Evolutionary conservation across 53 echinoderm and acorn worm genomes (phyloP).

Genomic region (Pentamera pediparva): DNA sequence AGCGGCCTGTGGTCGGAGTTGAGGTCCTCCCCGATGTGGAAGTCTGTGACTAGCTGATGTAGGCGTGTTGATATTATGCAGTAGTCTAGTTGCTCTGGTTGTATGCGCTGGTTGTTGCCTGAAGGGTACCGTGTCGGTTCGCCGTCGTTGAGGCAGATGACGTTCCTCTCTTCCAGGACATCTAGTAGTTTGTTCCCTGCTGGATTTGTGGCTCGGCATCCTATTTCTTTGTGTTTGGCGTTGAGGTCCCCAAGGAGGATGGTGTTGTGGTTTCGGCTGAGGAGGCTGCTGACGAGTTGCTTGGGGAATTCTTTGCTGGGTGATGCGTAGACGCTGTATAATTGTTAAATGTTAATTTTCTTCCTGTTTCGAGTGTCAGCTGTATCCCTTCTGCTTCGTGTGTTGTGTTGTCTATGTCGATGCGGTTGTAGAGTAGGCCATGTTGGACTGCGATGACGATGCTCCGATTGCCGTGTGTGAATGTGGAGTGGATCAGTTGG

Average conservation of each 20-base stretch:
- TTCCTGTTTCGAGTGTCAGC: background rate
- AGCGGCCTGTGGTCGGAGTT: no score
- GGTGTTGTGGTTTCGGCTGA: background rate
- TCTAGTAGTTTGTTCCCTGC: no score
- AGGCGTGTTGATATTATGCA: no score
- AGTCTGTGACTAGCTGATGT: no score
- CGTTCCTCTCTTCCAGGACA: no score
- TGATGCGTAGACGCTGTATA: background rate
- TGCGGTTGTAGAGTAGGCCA: no score
- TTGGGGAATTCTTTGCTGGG: background rate
- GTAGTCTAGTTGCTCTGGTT: no score
- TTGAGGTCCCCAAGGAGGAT: background rate
- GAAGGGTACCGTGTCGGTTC: no score
- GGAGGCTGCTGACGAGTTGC: background rate
- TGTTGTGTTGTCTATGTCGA: no score
- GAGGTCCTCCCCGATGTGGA: no score
- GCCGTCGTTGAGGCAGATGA: no score
- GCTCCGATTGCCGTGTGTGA: background rate
- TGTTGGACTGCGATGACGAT: background rate
- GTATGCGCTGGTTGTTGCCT: no score
- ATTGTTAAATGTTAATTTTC: background rate
- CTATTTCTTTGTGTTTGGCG: background rate
- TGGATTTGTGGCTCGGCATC: background rate
- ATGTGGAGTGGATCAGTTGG: background rate
- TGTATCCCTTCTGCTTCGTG: background rate